Evolutionary conservation across 1,140 invertebrate genomes (phyloP).

Genomic region (Drosophila mauritiana): DNA sequence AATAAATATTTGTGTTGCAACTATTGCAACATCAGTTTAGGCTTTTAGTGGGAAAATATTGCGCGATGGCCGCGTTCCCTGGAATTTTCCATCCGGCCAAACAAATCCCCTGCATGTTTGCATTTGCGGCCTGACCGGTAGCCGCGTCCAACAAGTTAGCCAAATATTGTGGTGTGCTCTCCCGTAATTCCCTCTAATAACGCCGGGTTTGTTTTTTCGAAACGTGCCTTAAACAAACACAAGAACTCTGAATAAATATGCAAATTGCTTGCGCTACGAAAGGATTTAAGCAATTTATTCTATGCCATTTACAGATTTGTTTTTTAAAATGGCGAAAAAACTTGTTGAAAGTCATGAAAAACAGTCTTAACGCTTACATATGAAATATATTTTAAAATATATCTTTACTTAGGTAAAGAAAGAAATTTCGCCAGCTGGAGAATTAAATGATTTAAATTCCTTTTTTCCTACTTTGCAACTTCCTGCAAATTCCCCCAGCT

Average conservation of each 20-base stretch:
- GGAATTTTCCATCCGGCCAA: slow-evolving; percentile 23
- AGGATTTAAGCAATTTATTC: background rate
- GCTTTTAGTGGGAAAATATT: slow-evolving; percentile 76
- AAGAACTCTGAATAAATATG: slow-evolving; percentile 10
- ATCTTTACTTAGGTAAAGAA: background rate
- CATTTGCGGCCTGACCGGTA: slow-evolving; percentile 24
- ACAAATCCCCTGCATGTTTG: slow-evolving; percentile 39
- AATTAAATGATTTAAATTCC: background rate
- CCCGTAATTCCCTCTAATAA: slow-evolving; percentile 18
- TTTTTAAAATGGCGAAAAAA: background rate
- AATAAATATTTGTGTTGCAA: slow-evolving; percentile 78
- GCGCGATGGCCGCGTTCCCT: slow-evolving; percentile 47
- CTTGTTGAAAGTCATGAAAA: too few species aligned
- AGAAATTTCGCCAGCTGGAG: background rate
- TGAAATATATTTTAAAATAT: too few species aligned
- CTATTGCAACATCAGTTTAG: slow-evolving; percentile 62
- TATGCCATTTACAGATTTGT: background rate
- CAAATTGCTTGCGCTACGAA: slow-evolving; percentile 28
- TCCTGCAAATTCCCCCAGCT: slow-evolving; percentile 28
- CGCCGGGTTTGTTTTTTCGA: slow-evolving; percentile 28
- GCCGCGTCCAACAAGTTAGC: slow-evolving; percentile 62
- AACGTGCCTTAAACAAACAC: slow-evolving; percentile 30
- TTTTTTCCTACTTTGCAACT: background rate
- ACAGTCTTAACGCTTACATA: too few species aligned
- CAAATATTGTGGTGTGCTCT: slow-evolving; percentile 56